These are phyloP conservation scores for Drosophila setifemur DNA, from an alignment of 1,140 invertebrate species.

Conservation along the genomic window DNA sequence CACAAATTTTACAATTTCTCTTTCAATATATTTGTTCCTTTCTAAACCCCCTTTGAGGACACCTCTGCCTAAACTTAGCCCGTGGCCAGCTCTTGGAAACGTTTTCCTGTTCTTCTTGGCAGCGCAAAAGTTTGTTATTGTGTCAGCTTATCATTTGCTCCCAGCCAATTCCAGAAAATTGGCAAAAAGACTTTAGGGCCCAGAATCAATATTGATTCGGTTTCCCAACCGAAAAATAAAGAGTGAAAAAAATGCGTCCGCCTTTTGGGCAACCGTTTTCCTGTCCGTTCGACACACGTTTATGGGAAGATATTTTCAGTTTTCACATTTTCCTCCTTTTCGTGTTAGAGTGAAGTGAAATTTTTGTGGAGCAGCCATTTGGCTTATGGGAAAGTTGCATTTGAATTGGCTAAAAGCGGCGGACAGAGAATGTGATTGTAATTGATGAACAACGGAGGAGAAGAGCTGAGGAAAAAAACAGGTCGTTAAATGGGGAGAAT, in stretches of 20 bases:
- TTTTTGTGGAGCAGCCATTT: constrained; percentile 34
- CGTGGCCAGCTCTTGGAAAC: constrained; percentile 3
- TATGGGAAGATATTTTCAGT: constrained; percentile 38
- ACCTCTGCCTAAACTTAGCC: neutral
- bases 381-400: constrained; percentile 49
- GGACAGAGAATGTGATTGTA: constrained; percentile 28
- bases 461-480: constrained; percentile 22
- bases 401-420: constrained; percentile 38
- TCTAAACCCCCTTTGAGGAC: neutral
- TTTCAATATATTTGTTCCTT: neutral
- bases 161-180: constrained; percentile 22
- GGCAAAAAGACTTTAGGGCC: constrained; percentile 21
- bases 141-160: constrained; percentile 29
- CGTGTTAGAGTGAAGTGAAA: constrained; percentile 21
- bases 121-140: constrained; percentile 22
- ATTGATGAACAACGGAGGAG: constrained; percentile 15
- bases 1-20: too few relatives aligned
- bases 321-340: constrained; percentile 26
- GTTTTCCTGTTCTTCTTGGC: constrained; percentile 9
- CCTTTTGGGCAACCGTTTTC: neutral
- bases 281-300: constrained; percentile 14
- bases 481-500: constrained; percentile 28
- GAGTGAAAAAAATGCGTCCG: neutral
- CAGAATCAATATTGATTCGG: constrained; percentile 51
- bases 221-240: constrained; percentile 1